These are phyloP conservation scores for Apodemus speciosus DNA, from an alignment of 2,113 vertebrate species.

Conservation along the genomic window DNA sequence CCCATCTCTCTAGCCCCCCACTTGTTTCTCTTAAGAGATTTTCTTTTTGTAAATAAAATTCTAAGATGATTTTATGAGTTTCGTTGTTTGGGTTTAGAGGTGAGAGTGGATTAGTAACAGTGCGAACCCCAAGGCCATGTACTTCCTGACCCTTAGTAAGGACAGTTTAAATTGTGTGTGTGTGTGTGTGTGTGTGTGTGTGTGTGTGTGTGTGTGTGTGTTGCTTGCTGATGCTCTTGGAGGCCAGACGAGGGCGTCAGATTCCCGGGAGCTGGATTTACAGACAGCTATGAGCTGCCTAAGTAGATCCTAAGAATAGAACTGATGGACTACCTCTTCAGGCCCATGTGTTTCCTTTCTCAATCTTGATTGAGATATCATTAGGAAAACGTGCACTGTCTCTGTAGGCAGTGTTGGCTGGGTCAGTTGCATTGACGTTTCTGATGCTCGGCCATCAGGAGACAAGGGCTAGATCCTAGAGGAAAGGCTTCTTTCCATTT, in stretches of 20 bases:
- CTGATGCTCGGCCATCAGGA: not conserved
- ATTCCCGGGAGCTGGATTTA: not conserved
- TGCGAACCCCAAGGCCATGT: not conserved
- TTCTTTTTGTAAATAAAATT: not conserved
- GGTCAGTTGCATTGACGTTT: not conserved
- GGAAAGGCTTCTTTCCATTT: not conserved
- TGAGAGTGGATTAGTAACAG: too few species aligned
- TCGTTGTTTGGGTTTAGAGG: not conserved
- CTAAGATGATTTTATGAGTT: not conserved
- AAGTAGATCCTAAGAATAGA: not conserved
- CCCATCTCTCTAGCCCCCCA: not conserved
- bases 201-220: too few species aligned
- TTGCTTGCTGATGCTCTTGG: not conserved
- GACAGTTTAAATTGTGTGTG: not conserved
- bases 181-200: not conserved
- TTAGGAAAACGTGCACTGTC: not conserved
- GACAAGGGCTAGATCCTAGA: not conserved
- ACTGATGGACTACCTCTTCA: not conserved
- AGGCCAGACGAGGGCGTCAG: not conserved
- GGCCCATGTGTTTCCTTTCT: constrained; percentile 44
- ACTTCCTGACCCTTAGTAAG: not conserved
- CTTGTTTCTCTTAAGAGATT: not conserved
- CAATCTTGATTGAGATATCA: constrained; percentile 48
- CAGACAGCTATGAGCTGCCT: not conserved
- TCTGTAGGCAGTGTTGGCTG: not conserved